Evolutionary conservation across 2,888 invertebrate species (phyloP), one percentile per base, ranked within the genome.

Genomic region (Limnephilus marmoratus): DNA sequence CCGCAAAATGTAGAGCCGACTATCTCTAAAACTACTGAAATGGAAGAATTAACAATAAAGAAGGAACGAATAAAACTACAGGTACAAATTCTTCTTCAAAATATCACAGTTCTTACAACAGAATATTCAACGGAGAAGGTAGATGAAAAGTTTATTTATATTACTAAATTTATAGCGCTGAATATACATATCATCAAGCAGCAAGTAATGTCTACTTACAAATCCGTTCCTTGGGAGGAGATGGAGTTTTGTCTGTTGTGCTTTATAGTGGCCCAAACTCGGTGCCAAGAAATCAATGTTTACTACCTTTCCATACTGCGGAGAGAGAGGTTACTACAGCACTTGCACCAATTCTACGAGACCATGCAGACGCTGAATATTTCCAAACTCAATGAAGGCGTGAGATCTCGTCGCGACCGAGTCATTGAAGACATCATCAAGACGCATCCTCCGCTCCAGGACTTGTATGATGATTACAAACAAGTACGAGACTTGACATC

Each of bases 141-240:
- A 9, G 87, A 87, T 29, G 87, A 87, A 12, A 49, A 9, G 15
- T 80, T 89, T 68, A 15, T 89, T 5, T 89, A 89, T 34, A 29
- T 29, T 24, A 9, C 53, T 9, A 80, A 34, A 13, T 68, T 80
- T 24, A n/a, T 80, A 31, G 81, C 89, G 9, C 9, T 49, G 7
- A 89, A 89, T 24, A 89, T 89, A 4, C 34, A 89, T 80, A 24
- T 89, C 24, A 31, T 89, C 15, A 89, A 89, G 37, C 53, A 53
- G 9, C 89, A 89, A 31, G 13, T 89, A 5, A 89, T 31, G 37
- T 11, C 34, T 12, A 89, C 89, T 5, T 89, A 89, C 34, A 34
- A 53, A n/a, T 7, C 1, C 2, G 18, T 89, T 13, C 89, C 89
- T 24, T 89, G 89, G 89, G 89, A 89, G n/a, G 89, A 89, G 34